These are phyloP conservation scores for Prochilodus magdalenae DNA, from an alignment of 2,113 vertebrate species.

Conservation along the genomic window DNA sequence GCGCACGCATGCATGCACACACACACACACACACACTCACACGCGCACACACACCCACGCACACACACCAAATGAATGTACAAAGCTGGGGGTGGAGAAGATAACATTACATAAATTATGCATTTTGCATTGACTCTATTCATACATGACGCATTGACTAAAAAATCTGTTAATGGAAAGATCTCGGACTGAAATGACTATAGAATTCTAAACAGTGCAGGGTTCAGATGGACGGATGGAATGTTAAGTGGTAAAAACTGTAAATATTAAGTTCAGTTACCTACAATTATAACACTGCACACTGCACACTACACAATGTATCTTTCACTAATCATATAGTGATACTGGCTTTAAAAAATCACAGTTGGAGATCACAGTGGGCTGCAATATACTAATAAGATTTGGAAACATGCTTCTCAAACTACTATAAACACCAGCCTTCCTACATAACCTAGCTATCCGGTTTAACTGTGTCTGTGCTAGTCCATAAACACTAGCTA, in stretches of 20 bases:
- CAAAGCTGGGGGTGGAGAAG: neutral
- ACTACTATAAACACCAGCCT: too few relatives aligned
- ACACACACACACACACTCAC: slow-evolving; percentile 57
- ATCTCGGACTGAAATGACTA: neutral
- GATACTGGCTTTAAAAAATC: too few relatives aligned
- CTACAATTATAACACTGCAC: too few relatives aligned
- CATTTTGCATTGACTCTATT: neutral
- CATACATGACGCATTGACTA: neutral
- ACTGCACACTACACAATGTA: too few relatives aligned
- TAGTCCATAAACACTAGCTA: too few relatives aligned
- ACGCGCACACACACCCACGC: slow-evolving; percentile 50
- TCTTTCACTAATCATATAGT: too few relatives aligned
- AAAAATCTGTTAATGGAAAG: neutral
- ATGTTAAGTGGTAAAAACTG: neutral
- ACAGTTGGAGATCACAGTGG: too few relatives aligned
- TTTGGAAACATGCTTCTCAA: too few relatives aligned
- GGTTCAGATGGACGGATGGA: neutral
- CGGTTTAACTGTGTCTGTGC: too few relatives aligned
- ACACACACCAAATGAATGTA: slow-evolving; percentile 21
- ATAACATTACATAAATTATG: slow-evolving; percentile 1
- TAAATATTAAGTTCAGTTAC: neutral
- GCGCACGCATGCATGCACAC: slow-evolving; percentile 57
- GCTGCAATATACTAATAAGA: too few relatives aligned
- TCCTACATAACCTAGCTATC: too few relatives aligned
- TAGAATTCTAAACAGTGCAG: neutral